Evolutionary conservation across 2,888 invertebrate species (phyloP).

Genomic region (Rotaria socialis): DNA sequence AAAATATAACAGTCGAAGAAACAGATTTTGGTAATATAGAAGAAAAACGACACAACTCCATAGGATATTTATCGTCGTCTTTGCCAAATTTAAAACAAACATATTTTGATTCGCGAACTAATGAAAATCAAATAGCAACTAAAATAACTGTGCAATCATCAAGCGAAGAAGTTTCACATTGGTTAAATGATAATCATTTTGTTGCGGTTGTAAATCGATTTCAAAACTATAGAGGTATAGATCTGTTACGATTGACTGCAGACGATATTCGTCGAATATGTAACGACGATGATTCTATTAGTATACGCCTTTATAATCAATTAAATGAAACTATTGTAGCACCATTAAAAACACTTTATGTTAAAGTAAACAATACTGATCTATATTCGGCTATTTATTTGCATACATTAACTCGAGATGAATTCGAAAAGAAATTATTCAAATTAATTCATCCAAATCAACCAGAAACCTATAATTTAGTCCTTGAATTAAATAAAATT

Average conservation of each 20-base stretch:
- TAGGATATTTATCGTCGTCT: neutral
- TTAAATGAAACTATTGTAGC: neutral
- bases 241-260: neutral
- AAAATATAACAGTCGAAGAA: neutral
- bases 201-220: neutral
- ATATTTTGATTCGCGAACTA: neutral
- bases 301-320: conserved; percentile 16
- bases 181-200: neutral
- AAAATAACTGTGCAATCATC: neutral
- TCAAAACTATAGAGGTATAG: conserved; percentile 19
- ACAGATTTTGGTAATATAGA: neutral
- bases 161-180: neutral
- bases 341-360: conserved; percentile 2
- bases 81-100: neutral
- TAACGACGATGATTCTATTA: neutral
- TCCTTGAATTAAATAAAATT: neutral
- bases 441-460: neutral
- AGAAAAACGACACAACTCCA: neutral
- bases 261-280: neutral
- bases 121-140: neutral
- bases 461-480: neutral
- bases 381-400: neutral
- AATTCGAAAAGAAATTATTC: neutral
- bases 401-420: neutral
- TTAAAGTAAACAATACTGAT: neutral